Evolutionary conservation across 2,113 vertebrate genomes (phyloP).

Genomic region (Notothenia rossii): DNA sequence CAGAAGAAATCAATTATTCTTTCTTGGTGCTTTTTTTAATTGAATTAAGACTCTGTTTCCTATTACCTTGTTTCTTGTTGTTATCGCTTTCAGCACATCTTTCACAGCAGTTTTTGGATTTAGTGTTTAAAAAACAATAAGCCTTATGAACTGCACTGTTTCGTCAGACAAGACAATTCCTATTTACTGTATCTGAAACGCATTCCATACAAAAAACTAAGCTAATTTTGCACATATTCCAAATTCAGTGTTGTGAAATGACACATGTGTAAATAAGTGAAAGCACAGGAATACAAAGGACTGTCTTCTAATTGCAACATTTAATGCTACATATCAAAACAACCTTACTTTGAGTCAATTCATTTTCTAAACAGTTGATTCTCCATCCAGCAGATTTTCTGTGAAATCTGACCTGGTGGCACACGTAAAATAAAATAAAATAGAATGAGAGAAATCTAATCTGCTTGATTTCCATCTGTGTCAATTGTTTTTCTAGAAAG

Average conservation of each 20-base stretch:
- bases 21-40: no score
- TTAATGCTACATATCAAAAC: no score
- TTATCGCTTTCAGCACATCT: neutral
- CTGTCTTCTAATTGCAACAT: neutral
- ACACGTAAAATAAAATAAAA: neutral
- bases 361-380: neutral
- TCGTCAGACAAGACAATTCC: neutral
- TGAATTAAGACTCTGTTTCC: neutral
- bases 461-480: neutral
- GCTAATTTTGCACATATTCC: neutral
- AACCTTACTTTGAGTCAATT: neutral
- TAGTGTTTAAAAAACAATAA: neutral
- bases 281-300: neutral
- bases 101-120: neutral
- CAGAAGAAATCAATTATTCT: no score
- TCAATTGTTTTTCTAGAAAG: neutral
- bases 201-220: neutral
- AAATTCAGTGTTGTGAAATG: no score
- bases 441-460: neutral
- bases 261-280: neutral
- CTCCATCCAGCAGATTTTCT: constrained; percentile 2
- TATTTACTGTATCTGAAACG: neutral
- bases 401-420: constrained; percentile 1
- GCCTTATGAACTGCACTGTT: neutral
- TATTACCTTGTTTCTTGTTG: neutral